Evolutionary conservation across 2,888 invertebrate genomes (phyloP), one percentile per base, ranked within the genome.

Genomic region (Therioaphis trifolii): DNA sequence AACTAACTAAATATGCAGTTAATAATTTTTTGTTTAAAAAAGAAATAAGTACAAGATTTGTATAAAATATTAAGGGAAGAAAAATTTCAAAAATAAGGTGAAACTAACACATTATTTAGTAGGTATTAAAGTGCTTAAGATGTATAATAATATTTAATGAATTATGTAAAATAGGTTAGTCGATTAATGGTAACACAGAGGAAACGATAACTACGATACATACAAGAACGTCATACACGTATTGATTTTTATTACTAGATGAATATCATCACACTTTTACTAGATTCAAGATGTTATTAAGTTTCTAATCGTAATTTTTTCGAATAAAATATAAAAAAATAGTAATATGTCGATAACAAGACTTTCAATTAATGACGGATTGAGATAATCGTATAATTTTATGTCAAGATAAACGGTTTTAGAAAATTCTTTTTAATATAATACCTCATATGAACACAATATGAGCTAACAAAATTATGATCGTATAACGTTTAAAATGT

Each of bases 261-360:
- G n/a, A n/a, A n/a, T n/a, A n/a, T n/a, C n/a, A n/a, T n/a, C n/a
- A n/a, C n/a, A n/a, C n/a, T n/a, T n/a, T n/a, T n/a, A n/a, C n/a
- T n/a, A n/a, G n/a, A n/a, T n/a, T 24, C 27, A 61, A 61, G 61
- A 27, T 61, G 61, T 58, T 58, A 58, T 58, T 58, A 58, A 58
- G 58, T 61, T 61, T 61, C 27, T 61, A 61, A 27, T 61, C 18
- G 43, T 43, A 11, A 61, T 27, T 27, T 61, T 58, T 9, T 9
- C 43, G 7, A 43, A 43, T 15, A 15, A 27, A 27, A 61, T 61
- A 61, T 27, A 27, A 18, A 27, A 14, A 3, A 61, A 61, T 61
- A 61, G 27, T 61, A 11, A 61, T 27, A 61, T 12, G 9, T 61
- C 3, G 14, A 61, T 27, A 61, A 27, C 4, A 61, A 27, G 14